Percentiles rank a stretch among this genome's conserved stretches.
Evolutionary conservation across 2,888 invertebrate species (phyloP).

Genomic region (Microctonus brassicae): DNA sequence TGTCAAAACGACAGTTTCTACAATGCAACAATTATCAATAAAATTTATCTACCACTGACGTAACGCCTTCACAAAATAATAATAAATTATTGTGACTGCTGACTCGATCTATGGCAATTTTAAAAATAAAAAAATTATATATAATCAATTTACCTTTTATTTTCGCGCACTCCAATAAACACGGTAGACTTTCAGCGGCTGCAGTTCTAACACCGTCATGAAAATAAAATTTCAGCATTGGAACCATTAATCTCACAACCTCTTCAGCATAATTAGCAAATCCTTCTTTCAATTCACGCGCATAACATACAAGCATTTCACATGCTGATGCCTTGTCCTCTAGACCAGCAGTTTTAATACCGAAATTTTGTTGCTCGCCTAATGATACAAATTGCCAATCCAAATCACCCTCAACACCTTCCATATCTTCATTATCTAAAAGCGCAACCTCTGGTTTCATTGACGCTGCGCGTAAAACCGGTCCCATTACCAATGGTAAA

Average conservation of each 20-base stretch:
- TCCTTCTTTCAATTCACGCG: slow-evolving; percentile 91
- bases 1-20: slow-evolving; percentile 21
- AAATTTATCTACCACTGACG: slow-evolving; percentile 49
- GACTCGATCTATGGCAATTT: slow-evolving; percentile 34
- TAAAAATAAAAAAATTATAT: slow-evolving; percentile 3
- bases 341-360: slow-evolving; percentile 91
- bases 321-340: slow-evolving; percentile 98
- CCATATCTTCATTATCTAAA: slow-evolving; percentile 87
- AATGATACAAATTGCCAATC: slow-evolving; percentile 96
- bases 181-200: slow-evolving; percentile 92
- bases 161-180: slow-evolving; percentile 88
- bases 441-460: slow-evolving; percentile 95
- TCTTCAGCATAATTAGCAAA: slow-evolving; percentile 80
- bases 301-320: slow-evolving; percentile 96
- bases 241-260: slow-evolving; percentile 87
- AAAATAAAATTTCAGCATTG: slow-evolving; percentile 93
- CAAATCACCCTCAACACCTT: slow-evolving; percentile 85
- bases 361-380: slow-evolving; percentile 95
- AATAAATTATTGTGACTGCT: slow-evolving; percentile 22
- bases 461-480: slow-evolving; percentile 91
- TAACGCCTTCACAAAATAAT: slow-evolving; percentile 44
- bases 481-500: slow-evolving; percentile 94
- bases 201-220: slow-evolving; percentile 94
- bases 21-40: neutral
- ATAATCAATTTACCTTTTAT: slow-evolving; percentile 75